Base-by-base conservation (phyloP, 1,140 invertebrate species). In the Pectinophora gossypiella region DNA sequence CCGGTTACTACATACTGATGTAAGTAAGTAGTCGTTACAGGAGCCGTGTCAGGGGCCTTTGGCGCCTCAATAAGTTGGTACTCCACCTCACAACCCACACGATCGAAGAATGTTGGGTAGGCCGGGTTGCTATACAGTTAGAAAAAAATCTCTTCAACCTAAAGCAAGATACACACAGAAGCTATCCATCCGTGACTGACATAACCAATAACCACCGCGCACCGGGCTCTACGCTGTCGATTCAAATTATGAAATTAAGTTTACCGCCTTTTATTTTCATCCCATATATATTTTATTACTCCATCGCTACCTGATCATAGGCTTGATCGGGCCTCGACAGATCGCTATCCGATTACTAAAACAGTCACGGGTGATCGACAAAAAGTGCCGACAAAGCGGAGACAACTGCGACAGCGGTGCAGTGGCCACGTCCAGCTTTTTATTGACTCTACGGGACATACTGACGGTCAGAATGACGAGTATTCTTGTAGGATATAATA, bases 321-420 rank as follows among this genome's bases (percentile, higher is more conserved):
- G 56, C 55, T 57, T 60, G 51, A 50, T 63, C 58, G 57, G 62
- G 46, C 60, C 59, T 32, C 58, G 69, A 71, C 69, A 62, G 74
- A 64, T 64, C 56, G 51, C 47, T 77, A 70, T 74, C 63, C 61
- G 61, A 76, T 79, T 82, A 82, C 76, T 79, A 79, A 82, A 82
- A 76, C 71, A 74, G 76, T 82, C 76, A 82, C 74, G 74, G 68
- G 54, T 62, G 56, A 53, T 51, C 61, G 54, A 79, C 56, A 79
- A 82, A 82, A 82, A 82, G 64, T 62, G 70, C 78, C 78, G 78
- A 76, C 78, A 82, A 76, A 82, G 73, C 22, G 59, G 42, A 59
- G 62, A 67, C 61, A 54, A 54, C 51, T 47, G 42, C 44, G 38
- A 46, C 55, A 57, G 50, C 61, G 64, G 63, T 55, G 65, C 71